phyloP scores from a whole-genome alignment of 2,113 vertebrate genomes.

The Brachirus orientalis region DNA sequence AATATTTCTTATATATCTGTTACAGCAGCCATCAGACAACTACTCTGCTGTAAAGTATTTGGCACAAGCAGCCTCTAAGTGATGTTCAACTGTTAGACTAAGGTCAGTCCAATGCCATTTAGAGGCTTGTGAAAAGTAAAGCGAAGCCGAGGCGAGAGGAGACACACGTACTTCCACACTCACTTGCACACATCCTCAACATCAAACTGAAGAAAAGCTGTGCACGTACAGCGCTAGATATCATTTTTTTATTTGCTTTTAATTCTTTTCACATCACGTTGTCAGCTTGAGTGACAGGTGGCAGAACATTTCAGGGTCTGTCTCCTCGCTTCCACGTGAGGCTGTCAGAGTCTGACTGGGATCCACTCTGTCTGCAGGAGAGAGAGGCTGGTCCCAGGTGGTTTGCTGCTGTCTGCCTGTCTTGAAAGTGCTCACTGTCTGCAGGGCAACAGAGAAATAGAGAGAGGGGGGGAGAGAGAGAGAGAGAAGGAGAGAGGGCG shows the following conservation, averaged over 20 bases:
- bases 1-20: slow-evolving; percentile 1
- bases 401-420: slow-evolving; percentile 81
- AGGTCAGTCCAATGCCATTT: slow-evolving; percentile 30
- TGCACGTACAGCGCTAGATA: slow-evolving; percentile 6
- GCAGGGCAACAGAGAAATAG: slow-evolving; percentile 59
- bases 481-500: slow-evolving; percentile 32
- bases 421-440: slow-evolving; percentile 78
- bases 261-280: slow-evolving; percentile 77
- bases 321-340: slow-evolving; percentile 76
- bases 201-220: slow-evolving; percentile 31
- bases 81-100: slow-evolving; percentile 14
- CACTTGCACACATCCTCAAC: slow-evolving; percentile 13
- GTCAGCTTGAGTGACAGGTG: slow-evolving; percentile 83
- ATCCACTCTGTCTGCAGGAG: slow-evolving; percentile 77
- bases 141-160: not conserved
- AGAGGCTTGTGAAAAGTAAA: slow-evolving; percentile 9
- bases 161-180: too few relatives aligned
- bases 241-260: slow-evolving; percentile 74
- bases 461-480: not conserved
- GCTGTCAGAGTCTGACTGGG: slow-evolving; percentile 79
- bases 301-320: slow-evolving; percentile 83
- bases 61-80: slow-evolving; percentile 2
- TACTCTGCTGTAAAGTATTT: slow-evolving; percentile 8
- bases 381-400: slow-evolving; percentile 77
- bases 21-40: not conserved